phyloP scores from a whole-genome alignment of 1,140 invertebrate species.

The Drosophila bipectinata region DNA sequence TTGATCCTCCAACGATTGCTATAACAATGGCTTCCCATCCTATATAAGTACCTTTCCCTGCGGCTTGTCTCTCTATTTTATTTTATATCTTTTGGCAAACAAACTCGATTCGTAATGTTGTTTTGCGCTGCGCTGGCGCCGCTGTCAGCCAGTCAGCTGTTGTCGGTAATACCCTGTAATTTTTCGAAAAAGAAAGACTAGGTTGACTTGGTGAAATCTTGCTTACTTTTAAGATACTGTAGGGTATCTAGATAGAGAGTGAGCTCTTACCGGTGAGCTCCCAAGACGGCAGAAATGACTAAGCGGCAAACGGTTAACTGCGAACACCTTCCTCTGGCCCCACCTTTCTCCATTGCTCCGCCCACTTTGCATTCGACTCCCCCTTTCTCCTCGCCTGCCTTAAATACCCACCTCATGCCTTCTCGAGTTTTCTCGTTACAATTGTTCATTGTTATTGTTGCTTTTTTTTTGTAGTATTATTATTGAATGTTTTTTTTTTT shows the following conservation, averaged over 20 bases:
- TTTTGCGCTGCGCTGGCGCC: slow-evolving; percentile 44
- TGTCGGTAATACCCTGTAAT: slow-evolving; percentile 29
- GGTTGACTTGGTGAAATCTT: not conserved
- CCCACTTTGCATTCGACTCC: slow-evolving; percentile 18
- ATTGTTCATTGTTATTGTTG: slow-evolving; percentile 57
- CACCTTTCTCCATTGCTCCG: not conserved
- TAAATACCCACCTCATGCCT: slow-evolving; percentile 15
- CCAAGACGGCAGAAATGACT: slow-evolving; percentile 42
- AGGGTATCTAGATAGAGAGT: not conserved
- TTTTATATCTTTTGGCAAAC: slow-evolving; percentile 42
- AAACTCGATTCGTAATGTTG: slow-evolving; percentile 27
- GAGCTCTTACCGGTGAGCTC: slow-evolving; percentile 11
- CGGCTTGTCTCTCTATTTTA: slow-evolving; percentile 5
- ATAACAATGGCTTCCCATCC: slow-evolving; percentile 20
- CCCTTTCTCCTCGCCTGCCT: slow-evolving; percentile 14
- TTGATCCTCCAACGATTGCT: slow-evolving; percentile 40
- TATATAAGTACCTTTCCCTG: slow-evolving; percentile 1
- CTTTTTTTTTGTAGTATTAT: slow-evolving; percentile 47
- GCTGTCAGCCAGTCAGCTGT: slow-evolving; percentile 46
- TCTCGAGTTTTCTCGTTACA: slow-evolving; percentile 58
- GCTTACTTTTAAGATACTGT: not conserved
- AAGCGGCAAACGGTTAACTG: slow-evolving; percentile 53
- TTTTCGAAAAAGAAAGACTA: not conserved
- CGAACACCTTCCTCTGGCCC: slow-evolving; percentile 4
- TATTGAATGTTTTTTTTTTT: slow-evolving; percentile 10